phyloP scores from a whole-genome alignment of 2,888 invertebrate genomes.

The Nineta flava region DNA sequence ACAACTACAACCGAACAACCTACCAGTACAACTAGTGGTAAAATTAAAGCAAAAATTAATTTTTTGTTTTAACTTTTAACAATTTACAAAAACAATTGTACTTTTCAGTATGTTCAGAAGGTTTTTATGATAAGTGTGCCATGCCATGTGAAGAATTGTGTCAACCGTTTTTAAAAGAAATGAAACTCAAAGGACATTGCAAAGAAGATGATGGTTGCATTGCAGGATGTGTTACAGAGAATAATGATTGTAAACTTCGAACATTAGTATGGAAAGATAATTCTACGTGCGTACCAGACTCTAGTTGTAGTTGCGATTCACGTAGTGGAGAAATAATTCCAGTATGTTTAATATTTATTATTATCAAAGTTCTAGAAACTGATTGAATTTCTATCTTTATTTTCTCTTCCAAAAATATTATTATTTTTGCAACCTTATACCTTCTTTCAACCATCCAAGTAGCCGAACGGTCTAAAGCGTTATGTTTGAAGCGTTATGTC shows the following conservation, averaged over 20 bases:
- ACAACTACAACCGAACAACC: too few species aligned
- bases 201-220: conserved; percentile 26
- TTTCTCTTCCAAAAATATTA: too few species aligned
- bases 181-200: conserved; percentile 29
- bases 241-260: conserved; percentile 35
- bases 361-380: too few species aligned
- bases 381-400: too few species aligned
- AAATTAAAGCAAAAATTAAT: too few species aligned
- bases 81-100: neutral
- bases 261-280: conserved; percentile 51
- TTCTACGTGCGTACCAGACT: conserved; percentile 49
- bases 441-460: too few species aligned
- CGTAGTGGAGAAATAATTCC: conserved; percentile 45
- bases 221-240: conserved; percentile 22
- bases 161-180: conserved; percentile 37
- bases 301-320: conserved; percentile 62
- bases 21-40: too few species aligned
- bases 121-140: conserved; percentile 50
- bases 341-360: conserved; percentile 28
- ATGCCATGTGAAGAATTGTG: conserved; percentile 58
- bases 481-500: too few species aligned
- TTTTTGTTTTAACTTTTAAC: too few species aligned
- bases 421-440: too few species aligned
- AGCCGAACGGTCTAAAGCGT: too few species aligned
- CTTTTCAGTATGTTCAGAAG: conserved; percentile 16